Evolutionary conservation across 2,113 vertebrate genomes (phyloP), one percentile per base, ranked within the genome.

Genomic region (Salvelinus alpinus): DNA sequence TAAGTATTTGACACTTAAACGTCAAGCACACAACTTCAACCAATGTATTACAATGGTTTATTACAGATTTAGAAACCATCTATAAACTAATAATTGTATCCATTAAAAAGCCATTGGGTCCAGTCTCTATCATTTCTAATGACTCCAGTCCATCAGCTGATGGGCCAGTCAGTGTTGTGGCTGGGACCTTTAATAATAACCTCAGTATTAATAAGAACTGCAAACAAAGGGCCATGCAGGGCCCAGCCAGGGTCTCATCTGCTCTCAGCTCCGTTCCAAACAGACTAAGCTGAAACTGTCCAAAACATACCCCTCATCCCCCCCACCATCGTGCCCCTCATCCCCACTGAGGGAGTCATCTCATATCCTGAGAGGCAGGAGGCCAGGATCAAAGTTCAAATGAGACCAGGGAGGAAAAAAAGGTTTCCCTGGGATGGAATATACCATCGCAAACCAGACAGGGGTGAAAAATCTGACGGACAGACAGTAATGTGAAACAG

Each of bases 321-420:
- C 38, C 38, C 57, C 64, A 12, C 64, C 16, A 29, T 66, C 64
- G 22, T 13, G n/a, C 64, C 25, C 64, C 25, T 16, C 64, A 25
- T 11, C 27, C 75, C 75, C 80, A 83, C 79, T 54, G 75, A 88
- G 75, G 78, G 80, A 84, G 78, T 87, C 85, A 86, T 87, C 86
- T 91, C 86, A 90, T 87, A 89, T 90, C 84, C 82, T 81, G 84
- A 85, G 86, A 92, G 85, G 86, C 82, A 88, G 87, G 76, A 85
- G 86, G 77, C 84, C 70, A 59, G 86, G 88, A 91, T 92, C 89
- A 92, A 78, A 91, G 90, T 90, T 93, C 90, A 93, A 83, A 82
- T 78, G 80, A 84, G 83, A 87, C 76, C 68, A 44, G 79, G 44
- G 44, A 14, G 38, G 75, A 64, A 68, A 71, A 34, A 68, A 76